phyloP scores from a whole-genome alignment of 1,140 invertebrate genomes.

The Lerema accius region DNA sequence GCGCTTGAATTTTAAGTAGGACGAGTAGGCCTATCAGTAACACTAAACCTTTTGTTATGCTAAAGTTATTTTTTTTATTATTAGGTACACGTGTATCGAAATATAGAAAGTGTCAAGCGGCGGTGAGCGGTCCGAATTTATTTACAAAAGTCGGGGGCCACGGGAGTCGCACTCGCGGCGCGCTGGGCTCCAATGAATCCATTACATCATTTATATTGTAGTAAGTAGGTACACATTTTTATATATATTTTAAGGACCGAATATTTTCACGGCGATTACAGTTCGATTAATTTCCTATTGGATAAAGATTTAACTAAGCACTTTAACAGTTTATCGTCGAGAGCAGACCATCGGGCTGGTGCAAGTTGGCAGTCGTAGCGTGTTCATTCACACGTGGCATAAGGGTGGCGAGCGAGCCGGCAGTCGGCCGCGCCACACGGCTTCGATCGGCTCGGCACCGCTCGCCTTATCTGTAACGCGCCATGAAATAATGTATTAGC shows the following conservation, averaged over 20 bases:
- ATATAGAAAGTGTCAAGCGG: slow-evolving; percentile 71
- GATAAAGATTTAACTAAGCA: slow-evolving; percentile 33
- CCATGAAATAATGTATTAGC: not conserved
- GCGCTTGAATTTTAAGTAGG: not conserved
- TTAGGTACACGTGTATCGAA: slow-evolving; percentile 56
- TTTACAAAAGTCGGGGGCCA: slow-evolving; percentile 49
- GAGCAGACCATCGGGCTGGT: slow-evolving; percentile 29
- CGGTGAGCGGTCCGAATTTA: slow-evolving; percentile 61
- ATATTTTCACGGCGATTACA: slow-evolving; percentile 19
- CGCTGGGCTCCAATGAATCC: not conserved
- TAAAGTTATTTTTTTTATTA: slow-evolving; percentile 46
- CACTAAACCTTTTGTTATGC: slow-evolving; percentile 34
- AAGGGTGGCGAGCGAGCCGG: slow-evolving; percentile 69
- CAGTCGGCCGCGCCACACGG: slow-evolving; percentile 65
- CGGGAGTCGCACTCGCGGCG: slow-evolving; percentile 9
- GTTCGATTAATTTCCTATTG: slow-evolving; percentile 25
- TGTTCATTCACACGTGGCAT: slow-evolving; percentile 63
- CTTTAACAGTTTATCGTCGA: slow-evolving; percentile 31
- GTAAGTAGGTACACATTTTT: slow-evolving; percentile 12
- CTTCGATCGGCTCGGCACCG: slow-evolving; percentile 33
- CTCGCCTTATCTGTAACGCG: slow-evolving; percentile 64
- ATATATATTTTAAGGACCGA: slow-evolving; percentile 12
- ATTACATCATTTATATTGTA: too few relatives aligned
- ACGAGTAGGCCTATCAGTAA: slow-evolving; percentile 56
- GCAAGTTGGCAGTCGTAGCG: slow-evolving; percentile 32